Base-by-base conservation (phyloP, 2,888 invertebrate genomes). In the Criorhina ranunculi region DNA sequence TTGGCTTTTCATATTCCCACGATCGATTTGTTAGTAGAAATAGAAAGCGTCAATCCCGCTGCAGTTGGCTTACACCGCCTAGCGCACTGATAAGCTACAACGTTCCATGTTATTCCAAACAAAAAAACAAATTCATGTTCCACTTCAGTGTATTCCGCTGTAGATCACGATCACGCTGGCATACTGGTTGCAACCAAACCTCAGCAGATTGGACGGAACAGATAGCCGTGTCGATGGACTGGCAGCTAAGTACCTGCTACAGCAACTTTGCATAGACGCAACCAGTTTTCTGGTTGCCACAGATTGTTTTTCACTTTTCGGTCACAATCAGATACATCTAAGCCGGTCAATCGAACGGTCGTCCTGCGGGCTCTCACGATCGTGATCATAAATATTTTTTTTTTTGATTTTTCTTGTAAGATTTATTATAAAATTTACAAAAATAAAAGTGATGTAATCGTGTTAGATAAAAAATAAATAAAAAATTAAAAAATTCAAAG, bases 101-200 rank as follows among this genome's bases (percentile, higher is more conserved):
- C 24, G 24, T 24, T 4, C 4, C 29, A 4, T 40, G 17, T 42
- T 31, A 15, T 40, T 46, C 44, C 57, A 59, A 29, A 59, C 5
- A 46, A 24, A 33, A 31, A 60, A 29, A 29, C 35, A 31, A 44
- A 44, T 12, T 51, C 42, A 46, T 24, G 82, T 83, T 83, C 31
- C 82, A 55, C 37, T 73, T 78, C 73, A 67, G 35, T 57, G 49
- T 55, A 73, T 83, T 82, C 55, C 82, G 12, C 31, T 66, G 51
- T 15, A 8, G 44, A 75, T 62, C 11, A 24, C 60, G 37, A 72
- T 66, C 64, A 49, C 29, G n/a, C 66, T 17, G 17, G 8, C 40
- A 57, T 40, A 76, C 81, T 70, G 57, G 81, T 77, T 77, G 70
- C 64, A 77, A 82, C 70, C 66, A 53, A 82, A 82, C 78, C 60